A percentile compares a stretch with the other conserved stretches of the same genome.
phyloP scores from a whole-genome alignment of 1,140 invertebrate genomes.

The Lepidotrigona ventralis region DNA sequence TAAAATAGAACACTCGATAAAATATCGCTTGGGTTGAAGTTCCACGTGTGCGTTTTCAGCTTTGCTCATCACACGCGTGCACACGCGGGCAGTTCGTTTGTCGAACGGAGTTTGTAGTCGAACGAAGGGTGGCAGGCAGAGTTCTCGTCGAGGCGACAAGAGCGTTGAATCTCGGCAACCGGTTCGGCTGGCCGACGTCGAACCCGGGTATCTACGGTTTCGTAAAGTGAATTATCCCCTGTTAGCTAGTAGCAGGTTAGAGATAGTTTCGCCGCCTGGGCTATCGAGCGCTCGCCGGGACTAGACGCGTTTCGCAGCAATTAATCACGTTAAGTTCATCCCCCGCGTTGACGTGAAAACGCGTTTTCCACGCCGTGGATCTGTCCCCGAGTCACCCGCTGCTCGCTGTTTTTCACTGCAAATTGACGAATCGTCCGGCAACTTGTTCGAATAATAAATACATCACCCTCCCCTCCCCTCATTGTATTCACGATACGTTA shows the following conservation, averaged over 20 bases:
- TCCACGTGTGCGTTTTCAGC: too few species aligned
- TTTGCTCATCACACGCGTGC: neutral
- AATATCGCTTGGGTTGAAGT: too few species aligned
- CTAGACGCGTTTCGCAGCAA: constrained; percentile 44
- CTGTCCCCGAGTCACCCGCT: neutral
- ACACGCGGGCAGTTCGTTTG: neutral
- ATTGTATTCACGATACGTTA: constrained; percentile 34
- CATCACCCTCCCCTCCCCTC: neutral
- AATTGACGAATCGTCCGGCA: constrained; percentile 31
- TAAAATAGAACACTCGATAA: too few species aligned
- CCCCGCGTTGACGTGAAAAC: constrained; percentile 2
- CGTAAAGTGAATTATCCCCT: constrained; percentile 52
- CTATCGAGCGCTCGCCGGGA: constrained; percentile 15
- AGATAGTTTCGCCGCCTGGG: constrained; percentile 50
- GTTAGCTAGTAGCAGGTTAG: constrained; percentile 32
- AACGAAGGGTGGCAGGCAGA: neutral
- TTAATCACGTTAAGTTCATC: constrained; percentile 52
- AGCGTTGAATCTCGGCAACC: neutral
- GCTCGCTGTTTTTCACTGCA: constrained; percentile 1
- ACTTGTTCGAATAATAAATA: constrained; percentile 40
- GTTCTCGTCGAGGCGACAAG: neutral
- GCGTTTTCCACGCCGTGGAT: constrained; percentile 7
- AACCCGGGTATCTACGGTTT: constrained; percentile 24
- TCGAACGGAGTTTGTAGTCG: neutral
- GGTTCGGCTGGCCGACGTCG: constrained; percentile 3